Percentiles rank a stretch among this genome's conserved stretches.
phyloP scores from a whole-genome alignment of 2,113 vertebrate species.

The Phoxinus phoxinus region DNA sequence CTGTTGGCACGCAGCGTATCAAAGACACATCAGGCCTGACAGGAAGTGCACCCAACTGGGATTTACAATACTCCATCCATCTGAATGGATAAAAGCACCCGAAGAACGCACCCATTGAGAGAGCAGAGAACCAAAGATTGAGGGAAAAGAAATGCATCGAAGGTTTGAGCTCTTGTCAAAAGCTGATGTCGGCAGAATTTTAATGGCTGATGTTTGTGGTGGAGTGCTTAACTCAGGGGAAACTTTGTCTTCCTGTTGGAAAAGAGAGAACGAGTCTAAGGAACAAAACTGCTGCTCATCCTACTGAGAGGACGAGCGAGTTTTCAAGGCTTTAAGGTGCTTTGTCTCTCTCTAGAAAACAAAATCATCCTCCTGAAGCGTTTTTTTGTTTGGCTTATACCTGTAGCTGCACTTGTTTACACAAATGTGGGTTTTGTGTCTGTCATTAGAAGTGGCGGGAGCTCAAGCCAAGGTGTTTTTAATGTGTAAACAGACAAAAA shows the following conservation, averaged over 20 bases:
- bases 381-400: not conserved
- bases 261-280: slow-evolving; percentile 11
- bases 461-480: not conserved
- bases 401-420: slow-evolving; percentile 14
- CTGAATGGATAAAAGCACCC: slow-evolving; percentile 68
- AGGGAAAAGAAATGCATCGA: slow-evolving; percentile 49
- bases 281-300: slow-evolving; percentile 34
- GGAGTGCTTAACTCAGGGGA: slow-evolving; percentile 51
- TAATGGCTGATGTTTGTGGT: slow-evolving; percentile 65
- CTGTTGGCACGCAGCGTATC: slow-evolving; percentile 70
- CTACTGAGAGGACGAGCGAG: slow-evolving; percentile 8
- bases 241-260: slow-evolving; percentile 15
- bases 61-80: slow-evolving; percentile 75
- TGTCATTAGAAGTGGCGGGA: not conserved
- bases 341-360: not conserved
- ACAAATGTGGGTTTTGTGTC: not conserved
- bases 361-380: not conserved
- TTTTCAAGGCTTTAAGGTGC: not conserved
- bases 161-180: slow-evolving; percentile 66
- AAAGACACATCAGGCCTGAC: slow-evolving; percentile 75
- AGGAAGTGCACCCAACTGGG: slow-evolving; percentile 68
- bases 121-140: not conserved
- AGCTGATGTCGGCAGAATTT: slow-evolving; percentile 72
- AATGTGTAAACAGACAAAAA: not conserved
- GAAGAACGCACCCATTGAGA: slow-evolving; percentile 66